Evolutionary conservation across 2,888 invertebrate genomes (phyloP), one percentile per base, ranked within the genome.

Genomic region (Zhuqinia jingwanae): DNA sequence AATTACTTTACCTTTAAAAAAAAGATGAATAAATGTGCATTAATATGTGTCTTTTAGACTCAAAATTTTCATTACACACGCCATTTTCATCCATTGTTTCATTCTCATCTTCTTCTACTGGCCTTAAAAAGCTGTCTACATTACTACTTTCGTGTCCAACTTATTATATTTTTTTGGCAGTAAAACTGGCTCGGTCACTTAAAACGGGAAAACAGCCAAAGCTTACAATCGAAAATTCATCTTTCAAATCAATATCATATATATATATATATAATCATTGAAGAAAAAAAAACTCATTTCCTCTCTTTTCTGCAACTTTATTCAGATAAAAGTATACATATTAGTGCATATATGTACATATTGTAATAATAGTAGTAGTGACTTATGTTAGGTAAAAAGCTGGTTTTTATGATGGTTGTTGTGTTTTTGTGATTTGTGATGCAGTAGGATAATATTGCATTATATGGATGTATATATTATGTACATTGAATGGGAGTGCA

Each of bases 161-260:
- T 85, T 85, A 75, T 75, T 73, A n/a, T n/a, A n/a, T n/a, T 73
- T 75, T 75, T 63, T 86, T 86, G 86, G 86, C 86, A 80, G 30
- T 76, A 76, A 80, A 86, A 86, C 86, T 86, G 75, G 86, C 86
- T 86, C 27, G 78, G 79, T 77, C 70, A 85, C 75, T 79, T 79
- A 45, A 56, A 56, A 75, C 75, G 75, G 75, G 75, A 75, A 75
- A 75, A 53, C 17, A 30, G 53, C 56, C 75, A 75, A 75, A 56
- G 75, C 75, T 30, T 36, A 56, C 75, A 75, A 75, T 75, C 17
- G 56, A 53, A 75, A 75, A 75, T 56, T 8, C 56, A 75, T 75
- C n/a, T 56, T 56, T 75, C 30, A 75, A 75, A 20, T 25, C 36
- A 75, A 53, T 75, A 78, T 58, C 63, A 68, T 53, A n/a, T n/a